Percentiles rank a stretch among this genome's conserved stretches.
Conservation (phyloP, 2,797 vertebrate genomes). For the Myripristis murdjan region DNA sequence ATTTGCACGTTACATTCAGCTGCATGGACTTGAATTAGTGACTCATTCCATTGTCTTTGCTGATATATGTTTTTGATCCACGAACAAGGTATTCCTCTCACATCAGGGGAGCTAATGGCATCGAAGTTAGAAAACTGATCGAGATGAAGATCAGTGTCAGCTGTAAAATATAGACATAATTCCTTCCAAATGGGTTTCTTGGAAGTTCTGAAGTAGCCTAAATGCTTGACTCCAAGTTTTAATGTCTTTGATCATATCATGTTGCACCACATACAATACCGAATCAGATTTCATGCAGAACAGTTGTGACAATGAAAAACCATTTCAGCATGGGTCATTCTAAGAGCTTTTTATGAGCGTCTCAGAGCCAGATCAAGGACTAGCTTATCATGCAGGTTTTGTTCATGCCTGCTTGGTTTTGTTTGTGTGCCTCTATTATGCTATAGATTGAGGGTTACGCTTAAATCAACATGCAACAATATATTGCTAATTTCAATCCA, state of each 20-base stretch:
- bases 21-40: background rate
- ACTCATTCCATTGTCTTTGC: background rate
- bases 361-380: slow-evolving; percentile 19
- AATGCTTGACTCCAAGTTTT: slow-evolving; percentile 24
- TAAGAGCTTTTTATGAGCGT: slow-evolving; percentile 15
- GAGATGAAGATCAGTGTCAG: slow-evolving; percentile 2
- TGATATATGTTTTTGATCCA: too few relatives aligned
- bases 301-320: slow-evolving; percentile 33
- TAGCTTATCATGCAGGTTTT: slow-evolving; percentile 8
- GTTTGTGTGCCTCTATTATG: slow-evolving; percentile 39
- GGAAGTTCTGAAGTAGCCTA: background rate
- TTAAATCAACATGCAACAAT: slow-evolving; percentile 47
- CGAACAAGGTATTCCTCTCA: slow-evolving; percentile 27
- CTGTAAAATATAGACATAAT: slow-evolving; percentile 32
- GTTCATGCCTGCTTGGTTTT: background rate
- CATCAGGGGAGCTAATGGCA: slow-evolving; percentile 30
- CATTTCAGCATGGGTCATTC: background rate
- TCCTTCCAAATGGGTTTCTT: slow-evolving; percentile 41
- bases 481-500: slow-evolving; percentile 26
- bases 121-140: slow-evolving; percentile 9
- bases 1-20: background rate
- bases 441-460: slow-evolving; percentile 12
- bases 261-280: slow-evolving; percentile 20
- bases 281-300: slow-evolving; percentile 36
- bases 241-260: slow-evolving; percentile 31